Evolutionary conservation across 2,113 vertebrate genomes (phyloP), one percentile per base, ranked within the genome.

Genomic region (Blennius ocellaris): DNA sequence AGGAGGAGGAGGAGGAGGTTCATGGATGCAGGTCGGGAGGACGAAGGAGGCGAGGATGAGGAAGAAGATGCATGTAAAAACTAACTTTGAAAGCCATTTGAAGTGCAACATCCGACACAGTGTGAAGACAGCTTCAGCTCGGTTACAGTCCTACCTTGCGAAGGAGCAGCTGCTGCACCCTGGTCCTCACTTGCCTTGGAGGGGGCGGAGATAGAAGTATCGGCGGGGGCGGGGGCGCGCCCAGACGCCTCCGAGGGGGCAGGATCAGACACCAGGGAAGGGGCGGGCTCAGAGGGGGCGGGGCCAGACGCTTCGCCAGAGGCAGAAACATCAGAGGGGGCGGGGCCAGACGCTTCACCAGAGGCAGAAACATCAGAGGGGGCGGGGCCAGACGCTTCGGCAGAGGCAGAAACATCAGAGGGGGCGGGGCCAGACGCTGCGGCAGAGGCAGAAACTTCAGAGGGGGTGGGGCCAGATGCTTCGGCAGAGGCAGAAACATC

Each of bases 121-220:
- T 4, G 21, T 30, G 21, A 30, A 4, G 2, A 30, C 21, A 30
- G 4, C 21, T 30, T 30, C 21, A 30, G 21, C 21, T 30, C 4
- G 21, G 21, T 30, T 30, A 30, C 21, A 30, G 21, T 30, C 21
- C 21, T 61, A 91, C 87, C 82, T 81, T 62, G 50, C 4, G 71
- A 44, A 7, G 5, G 59, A 17, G 69, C 51, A 59, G 62, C 69
- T 53, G 78, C 48, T 39, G 61, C 6, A 0, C 69, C 73, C 44
- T 72, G 50, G 0, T 78, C 60, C 39, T 80, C 83, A 6, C 4
- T 6, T 57, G 48, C 69, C 6, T 78, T 68, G 47, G 66, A 49
- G 50, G 30, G 11, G 37, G 30, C 54, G 5, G n/a, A n/a, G n/a
- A n/a, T n/a, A n/a, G n/a, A n/a, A n/a, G n/a, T n/a, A n/a, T n/a